phyloP scores from a whole-genome alignment of 2,888 invertebrate species.

The Rhogogaster chlorosoma region DNA sequence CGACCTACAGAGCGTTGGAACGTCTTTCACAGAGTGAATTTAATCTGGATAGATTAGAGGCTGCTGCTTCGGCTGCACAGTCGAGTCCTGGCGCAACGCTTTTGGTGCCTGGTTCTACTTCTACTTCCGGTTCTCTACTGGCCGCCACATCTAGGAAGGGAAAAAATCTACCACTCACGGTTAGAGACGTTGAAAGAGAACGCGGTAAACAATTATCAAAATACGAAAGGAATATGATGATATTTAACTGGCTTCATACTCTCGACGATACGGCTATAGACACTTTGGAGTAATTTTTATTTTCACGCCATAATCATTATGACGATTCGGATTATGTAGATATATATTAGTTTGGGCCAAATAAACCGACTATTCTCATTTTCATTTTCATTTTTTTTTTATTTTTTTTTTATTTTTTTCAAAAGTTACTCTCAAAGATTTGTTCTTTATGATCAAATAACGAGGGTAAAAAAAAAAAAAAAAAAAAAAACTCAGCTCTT shows the following conservation, averaged over 20 bases:
- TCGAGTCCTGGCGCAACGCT: constrained; percentile 73
- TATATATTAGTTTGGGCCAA: no score
- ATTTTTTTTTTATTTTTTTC: no score
- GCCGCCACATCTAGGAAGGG: constrained; percentile 77
- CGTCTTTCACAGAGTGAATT: constrained; percentile 92
- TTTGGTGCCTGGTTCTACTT: constrained; percentile 76
- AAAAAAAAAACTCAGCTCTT: no score
- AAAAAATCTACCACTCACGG: constrained; percentile 83
- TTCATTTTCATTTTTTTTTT: no score
- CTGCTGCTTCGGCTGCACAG: constrained; percentile 79
- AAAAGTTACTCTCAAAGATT: no score
- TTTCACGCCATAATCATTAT: background rate
- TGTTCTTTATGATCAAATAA: no score
- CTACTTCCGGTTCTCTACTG: constrained; percentile 76
- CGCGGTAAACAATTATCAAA: constrained; percentile 92
- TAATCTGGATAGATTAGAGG: constrained; percentile 87
- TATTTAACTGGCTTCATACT: constrained; percentile 96
- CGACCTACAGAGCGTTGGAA: constrained; percentile 90
- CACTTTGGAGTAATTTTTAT: constrained; percentile 40
- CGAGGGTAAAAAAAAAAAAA: no score
- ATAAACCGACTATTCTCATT: no score
- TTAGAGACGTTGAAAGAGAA: constrained; percentile 89
- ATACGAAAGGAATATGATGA: constrained; percentile 96
- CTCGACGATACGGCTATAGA: constrained; percentile 86
- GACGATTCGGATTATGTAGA: background rate